These are phyloP conservation scores for Protophormia terraenovae DNA, from an alignment of 2,888 invertebrate genomes.

Conservation along the genomic window DNA sequence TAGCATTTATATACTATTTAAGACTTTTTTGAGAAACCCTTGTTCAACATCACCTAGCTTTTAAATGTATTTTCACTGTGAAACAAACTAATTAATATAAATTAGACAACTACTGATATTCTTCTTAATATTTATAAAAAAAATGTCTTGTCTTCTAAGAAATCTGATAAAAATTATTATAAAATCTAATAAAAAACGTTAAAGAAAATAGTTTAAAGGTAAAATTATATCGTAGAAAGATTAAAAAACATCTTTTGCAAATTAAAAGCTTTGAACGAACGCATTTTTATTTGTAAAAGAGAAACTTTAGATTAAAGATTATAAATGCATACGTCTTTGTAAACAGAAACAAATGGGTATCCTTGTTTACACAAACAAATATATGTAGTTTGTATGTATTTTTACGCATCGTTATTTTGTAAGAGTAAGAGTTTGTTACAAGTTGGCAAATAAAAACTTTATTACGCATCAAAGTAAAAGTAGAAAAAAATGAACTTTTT, in stretches of 20 bases:
- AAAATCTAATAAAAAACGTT: not conserved
- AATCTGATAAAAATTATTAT: not conserved
- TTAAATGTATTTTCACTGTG: no score
- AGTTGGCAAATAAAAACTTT: constrained; percentile 52
- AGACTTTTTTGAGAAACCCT: no score
- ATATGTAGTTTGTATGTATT: no score
- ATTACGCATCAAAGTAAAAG: constrained; percentile 49
- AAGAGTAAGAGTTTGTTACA: not conserved
- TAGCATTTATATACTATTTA: no score
- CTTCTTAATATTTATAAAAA: no score
- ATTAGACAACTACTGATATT: no score
- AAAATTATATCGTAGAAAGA: not conserved
- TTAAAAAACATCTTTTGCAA: not conserved
- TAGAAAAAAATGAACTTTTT: not conserved
- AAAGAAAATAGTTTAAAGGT: not conserved
- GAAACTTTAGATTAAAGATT: constrained; percentile 4
- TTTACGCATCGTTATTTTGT: not conserved
- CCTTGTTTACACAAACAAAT: not conserved
- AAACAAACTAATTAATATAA: no score
- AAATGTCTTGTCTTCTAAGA: not conserved
- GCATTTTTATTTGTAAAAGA: not conserved
- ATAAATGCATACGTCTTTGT: not conserved
- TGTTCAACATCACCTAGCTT: no score
- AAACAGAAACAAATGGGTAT: constrained; percentile 25
- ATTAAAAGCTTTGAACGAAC: not conserved